Percentiles rank a stretch among this genome's conserved stretches.
Evolutionary conservation across 2,888 invertebrate genomes (phyloP).

Genomic region (Meloe dianella): DNA sequence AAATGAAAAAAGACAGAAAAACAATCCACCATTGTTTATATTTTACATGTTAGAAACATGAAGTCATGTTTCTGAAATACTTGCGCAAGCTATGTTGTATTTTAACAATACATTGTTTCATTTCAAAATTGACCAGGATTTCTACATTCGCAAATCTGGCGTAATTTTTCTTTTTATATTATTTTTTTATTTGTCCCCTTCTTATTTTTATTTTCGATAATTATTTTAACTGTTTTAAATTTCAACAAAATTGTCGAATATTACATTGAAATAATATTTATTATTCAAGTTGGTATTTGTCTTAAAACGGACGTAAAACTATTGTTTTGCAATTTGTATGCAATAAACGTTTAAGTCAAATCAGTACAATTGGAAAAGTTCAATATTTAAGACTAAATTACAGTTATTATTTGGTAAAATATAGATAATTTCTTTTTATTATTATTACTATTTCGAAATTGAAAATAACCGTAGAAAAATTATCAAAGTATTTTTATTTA

Average conservation of each 20-base stretch:
- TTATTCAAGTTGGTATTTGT: slow-evolving; percentile 37
- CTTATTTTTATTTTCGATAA: neutral
- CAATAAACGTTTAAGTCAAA: slow-evolving; percentile 32
- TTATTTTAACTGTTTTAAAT: neutral
- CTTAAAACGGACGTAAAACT: slow-evolving; percentile 40
- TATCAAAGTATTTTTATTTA: neutral
- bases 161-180: neutral
- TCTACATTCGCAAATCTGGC: neutral
- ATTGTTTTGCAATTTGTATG: slow-evolving; percentile 44
- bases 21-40: slow-evolving; percentile 37
- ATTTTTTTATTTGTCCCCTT: neutral
- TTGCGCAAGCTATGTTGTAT: slow-evolving; percentile 30
- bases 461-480: neutral
- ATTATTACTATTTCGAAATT: neutral
- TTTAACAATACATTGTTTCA: slow-evolving; percentile 11
- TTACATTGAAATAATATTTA: slow-evolving; percentile 30
- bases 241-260: neutral
- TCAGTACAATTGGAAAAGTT: slow-evolving; percentile 33
- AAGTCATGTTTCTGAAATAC: slow-evolving; percentile 44
- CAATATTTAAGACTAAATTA: slow-evolving; percentile 5
- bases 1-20: slow-evolving; percentile 30
- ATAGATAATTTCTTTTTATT: neutral
- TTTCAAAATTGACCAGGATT: slow-evolving; percentile 13
- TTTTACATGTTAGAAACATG: slow-evolving; percentile 40
- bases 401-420: neutral